These are phyloP conservation scores for Arctocebus calabarensis DNA, from an alignment of 2,797 vertebrate genomes.

Conservation along the genomic window DNA sequence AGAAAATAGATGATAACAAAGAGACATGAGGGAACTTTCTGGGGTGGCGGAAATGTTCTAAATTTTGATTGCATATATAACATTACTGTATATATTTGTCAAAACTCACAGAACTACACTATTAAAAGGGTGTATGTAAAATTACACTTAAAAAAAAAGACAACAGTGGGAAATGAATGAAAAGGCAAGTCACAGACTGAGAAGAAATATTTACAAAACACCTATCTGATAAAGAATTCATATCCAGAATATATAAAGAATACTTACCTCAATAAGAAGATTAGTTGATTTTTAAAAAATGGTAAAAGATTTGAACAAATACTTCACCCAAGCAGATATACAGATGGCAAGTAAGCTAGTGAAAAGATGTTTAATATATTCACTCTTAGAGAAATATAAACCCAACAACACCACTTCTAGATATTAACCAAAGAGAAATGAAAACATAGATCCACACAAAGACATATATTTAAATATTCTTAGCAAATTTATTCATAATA, in stretches of 20 bases:
- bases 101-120: neutral
- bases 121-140: neutral
- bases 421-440: constrained; percentile 8
- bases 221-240: neutral
- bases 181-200: neutral
- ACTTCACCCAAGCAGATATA: constrained; percentile 23
- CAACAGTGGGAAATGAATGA: neutral
- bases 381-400: neutral
- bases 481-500: constrained; percentile 2
- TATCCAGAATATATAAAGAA: constrained; percentile 20
- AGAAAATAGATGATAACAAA: neutral
- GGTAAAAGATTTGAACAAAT: neutral
- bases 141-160: neutral
- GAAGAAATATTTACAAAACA: constrained; percentile 20
- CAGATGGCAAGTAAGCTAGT: neutral
- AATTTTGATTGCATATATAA: neutral
- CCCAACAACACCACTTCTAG: neutral
- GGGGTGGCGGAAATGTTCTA: neutral
- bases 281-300: neutral
- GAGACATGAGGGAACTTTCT: neutral
- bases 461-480: neutral
- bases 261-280: neutral
- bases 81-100: neutral
- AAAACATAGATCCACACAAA: constrained; percentile 29
- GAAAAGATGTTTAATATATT: neutral